A percentile compares a stretch with the other conserved stretches of the same genome.
These are phyloP conservation scores for Montifringilla adamsi DNA, from an alignment of 2,113 vertebrate species.

Conservation along the genomic window DNA sequence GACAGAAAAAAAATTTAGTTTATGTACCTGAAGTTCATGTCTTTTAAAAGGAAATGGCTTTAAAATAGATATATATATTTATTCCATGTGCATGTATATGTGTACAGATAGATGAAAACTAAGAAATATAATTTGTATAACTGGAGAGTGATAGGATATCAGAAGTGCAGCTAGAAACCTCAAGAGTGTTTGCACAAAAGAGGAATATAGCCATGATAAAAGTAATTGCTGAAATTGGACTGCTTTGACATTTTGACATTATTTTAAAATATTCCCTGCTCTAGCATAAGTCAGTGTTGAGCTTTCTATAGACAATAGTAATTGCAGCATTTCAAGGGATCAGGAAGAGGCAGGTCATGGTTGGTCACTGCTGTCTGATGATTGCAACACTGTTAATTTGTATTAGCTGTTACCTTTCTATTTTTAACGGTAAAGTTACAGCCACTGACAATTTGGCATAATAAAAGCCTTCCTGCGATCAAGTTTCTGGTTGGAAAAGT, in stretches of 20 bases:
- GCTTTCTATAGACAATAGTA: neutral
- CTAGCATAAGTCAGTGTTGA: neutral
- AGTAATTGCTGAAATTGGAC: neutral
- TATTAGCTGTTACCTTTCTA: neutral
- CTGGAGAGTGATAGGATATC: neutral
- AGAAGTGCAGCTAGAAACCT: neutral
- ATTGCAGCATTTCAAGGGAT: neutral
- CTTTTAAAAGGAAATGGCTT: neutral
- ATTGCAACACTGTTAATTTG: neutral
- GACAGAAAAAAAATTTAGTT: neutral
- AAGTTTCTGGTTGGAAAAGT: neutral
- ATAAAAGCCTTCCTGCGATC: neutral
- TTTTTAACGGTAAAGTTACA: neutral
- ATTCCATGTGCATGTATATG: rapidly evolving
- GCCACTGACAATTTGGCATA: neutral
- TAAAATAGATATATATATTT: neutral
- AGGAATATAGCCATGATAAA: neutral
- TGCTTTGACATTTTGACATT: neutral
- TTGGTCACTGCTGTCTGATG: neutral
- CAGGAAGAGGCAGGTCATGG: neutral
- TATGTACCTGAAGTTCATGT: neutral
- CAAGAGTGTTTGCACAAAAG: neutral
- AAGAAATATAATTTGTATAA: neutral
- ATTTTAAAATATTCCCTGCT: neutral
- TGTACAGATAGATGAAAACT: neutral